Conservation (phyloP, 2,888 invertebrate species). For the Invenusta paracnida region DNA sequence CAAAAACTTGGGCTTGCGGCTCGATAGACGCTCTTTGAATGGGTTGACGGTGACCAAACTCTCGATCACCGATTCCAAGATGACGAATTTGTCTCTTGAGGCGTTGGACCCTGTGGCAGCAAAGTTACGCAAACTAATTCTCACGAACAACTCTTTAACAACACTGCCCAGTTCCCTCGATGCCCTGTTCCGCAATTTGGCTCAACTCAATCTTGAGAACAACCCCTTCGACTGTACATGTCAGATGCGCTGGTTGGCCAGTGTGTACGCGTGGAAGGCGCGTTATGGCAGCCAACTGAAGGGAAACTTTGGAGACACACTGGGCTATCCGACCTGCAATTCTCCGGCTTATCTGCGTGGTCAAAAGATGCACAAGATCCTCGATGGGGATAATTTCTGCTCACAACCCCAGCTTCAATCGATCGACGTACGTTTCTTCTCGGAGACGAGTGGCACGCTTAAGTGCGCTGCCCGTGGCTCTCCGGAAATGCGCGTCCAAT, state of each 20-base stretch:
- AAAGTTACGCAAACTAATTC: neutral
- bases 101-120: neutral
- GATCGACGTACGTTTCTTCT: neutral
- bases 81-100: neutral
- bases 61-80: neutral
- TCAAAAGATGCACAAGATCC: neutral
- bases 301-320: neutral
- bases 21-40: neutral
- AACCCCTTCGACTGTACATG: conserved; percentile 15
- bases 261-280: neutral
- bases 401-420: neutral
- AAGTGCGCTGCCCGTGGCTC: neutral
- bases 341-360: neutral
- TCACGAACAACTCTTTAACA: neutral
- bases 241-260: neutral
- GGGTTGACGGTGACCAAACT: neutral
- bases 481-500: neutral
- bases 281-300: neutral
- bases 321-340: neutral
- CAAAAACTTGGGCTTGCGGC: neutral
- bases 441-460: neutral
- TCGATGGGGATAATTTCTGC: neutral
- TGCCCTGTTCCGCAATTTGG: neutral
- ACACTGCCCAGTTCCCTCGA: neutral
- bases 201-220: neutral